Evolutionary conservation across 2,113 vertebrate species (phyloP).

Genomic region (Nothoprocta pentlandii): DNA sequence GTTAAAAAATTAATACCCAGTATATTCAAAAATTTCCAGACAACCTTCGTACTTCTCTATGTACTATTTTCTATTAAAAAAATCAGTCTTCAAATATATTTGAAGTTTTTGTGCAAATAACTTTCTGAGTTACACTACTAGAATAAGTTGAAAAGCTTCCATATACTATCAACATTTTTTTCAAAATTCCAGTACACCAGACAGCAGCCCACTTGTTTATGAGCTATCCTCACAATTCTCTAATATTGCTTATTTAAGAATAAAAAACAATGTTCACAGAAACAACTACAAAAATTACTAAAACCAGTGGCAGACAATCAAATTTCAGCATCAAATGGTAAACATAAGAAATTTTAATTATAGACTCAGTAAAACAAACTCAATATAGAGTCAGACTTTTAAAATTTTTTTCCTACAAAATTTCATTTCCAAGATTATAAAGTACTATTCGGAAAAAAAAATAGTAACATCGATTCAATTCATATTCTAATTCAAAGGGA

Average conservation of each 20-base stretch:
- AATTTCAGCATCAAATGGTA: not conserved
- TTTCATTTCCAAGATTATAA: not conserved
- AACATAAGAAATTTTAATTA: constrained; percentile 21
- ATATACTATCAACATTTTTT: not conserved
- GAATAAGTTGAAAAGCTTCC: not conserved
- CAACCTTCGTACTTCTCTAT: not conserved
- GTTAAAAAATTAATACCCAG: not conserved
- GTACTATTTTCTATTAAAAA: not conserved
- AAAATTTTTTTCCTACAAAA: not conserved
- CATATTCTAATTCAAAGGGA: not conserved
- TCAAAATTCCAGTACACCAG: not conserved
- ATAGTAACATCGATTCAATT: not conserved
- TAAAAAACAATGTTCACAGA: not conserved
- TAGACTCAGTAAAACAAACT: not conserved
- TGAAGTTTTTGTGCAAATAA: not conserved
- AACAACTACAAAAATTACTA: not conserved
- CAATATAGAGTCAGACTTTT: too few relatives aligned
- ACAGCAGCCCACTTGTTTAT: not conserved
- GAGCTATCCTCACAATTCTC: not conserved
- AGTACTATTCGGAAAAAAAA: not conserved
- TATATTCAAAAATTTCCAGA: not conserved
- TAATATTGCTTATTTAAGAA: not conserved
- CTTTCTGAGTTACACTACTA: not conserved
- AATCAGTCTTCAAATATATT: not conserved
- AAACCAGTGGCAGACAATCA: not conserved